These are phyloP conservation scores for Proisotoma minuta DNA, from an alignment of 2,888 invertebrate genomes.

Conservation along the genomic window DNA sequence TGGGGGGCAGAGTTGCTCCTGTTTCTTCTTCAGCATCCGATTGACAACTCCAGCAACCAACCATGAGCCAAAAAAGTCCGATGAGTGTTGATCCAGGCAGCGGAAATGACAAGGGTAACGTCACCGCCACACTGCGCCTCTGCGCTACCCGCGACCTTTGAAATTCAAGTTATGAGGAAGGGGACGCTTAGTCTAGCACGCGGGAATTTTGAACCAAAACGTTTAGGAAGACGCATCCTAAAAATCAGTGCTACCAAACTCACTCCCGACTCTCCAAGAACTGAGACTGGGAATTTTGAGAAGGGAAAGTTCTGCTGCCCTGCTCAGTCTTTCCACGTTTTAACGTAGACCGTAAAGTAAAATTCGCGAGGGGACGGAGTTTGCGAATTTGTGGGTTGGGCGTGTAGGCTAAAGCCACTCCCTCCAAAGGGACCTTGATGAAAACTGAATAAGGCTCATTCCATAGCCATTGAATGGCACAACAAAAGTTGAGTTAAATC, in stretches of 20 bases:
- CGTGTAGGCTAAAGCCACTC: background rate
- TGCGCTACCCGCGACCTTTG: background rate
- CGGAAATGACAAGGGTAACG: slow-evolving; percentile 38
- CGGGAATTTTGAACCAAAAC: background rate
- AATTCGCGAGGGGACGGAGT: background rate
- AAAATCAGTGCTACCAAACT: too few relatives aligned
- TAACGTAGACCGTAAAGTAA: background rate
- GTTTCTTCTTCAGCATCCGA: background rate
- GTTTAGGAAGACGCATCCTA: too few relatives aligned
- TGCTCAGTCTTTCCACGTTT: background rate
- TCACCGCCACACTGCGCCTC: slow-evolving; percentile 29
- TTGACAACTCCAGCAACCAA: slow-evolving; percentile 40
- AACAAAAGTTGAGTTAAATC: too few relatives aligned
- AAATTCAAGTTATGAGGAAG: background rate
- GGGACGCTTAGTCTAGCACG: background rate
- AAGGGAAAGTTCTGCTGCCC: background rate
- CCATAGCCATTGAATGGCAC: too few relatives aligned
- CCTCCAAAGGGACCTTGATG: background rate
- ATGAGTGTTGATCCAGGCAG: slow-evolving; percentile 36
- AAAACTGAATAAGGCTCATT: too few relatives aligned
- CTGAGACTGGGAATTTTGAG: background rate
- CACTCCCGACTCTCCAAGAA: too few relatives aligned
- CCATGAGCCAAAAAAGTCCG: slow-evolving; percentile 38
- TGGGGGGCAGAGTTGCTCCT: background rate
- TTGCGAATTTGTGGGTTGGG: background rate